A percentile compares a stretch with the other conserved stretches of the same genome.
phyloP scores from a whole-genome alignment of 1,140 invertebrate genomes.

The Drosophila littoralis region DNA sequence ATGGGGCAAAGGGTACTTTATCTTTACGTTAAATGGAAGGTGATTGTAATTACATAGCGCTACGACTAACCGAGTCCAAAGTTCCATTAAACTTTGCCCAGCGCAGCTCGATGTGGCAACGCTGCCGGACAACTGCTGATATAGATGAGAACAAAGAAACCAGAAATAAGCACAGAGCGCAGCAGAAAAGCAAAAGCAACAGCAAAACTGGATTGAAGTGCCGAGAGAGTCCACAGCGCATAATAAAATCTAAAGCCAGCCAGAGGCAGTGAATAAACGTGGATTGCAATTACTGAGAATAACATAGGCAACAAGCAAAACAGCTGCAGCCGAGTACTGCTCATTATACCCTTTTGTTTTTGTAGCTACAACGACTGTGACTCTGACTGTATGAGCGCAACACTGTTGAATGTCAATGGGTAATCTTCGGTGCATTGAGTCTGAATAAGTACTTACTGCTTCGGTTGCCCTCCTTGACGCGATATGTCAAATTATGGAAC shows the following conservation, averaged over 20 bases:
- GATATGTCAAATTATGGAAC: conserved; percentile 93
- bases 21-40: conserved; percentile 14
- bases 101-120: conserved; percentile 48
- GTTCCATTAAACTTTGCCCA: conserved; percentile 31
- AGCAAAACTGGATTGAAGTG: conserved; percentile 55
- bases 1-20: conserved; percentile 15
- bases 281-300: conserved; percentile 10
- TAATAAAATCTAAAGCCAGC: conserved; percentile 25
- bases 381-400: neutral
- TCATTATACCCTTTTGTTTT: conserved; percentile 4
- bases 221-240: conserved; percentile 10
- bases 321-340: neutral
- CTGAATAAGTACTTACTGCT: conserved; percentile 88
- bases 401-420: neutral
- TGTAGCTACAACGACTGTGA: neutral
- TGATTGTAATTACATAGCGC: conserved; percentile 28
- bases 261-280: conserved; percentile 12
- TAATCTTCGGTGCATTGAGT: neutral
- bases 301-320: conserved; percentile 9
- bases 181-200: conserved; percentile 55
- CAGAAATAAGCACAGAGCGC: conserved; percentile 52
- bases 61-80: conserved; percentile 39
- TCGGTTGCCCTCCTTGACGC: conserved; percentile 91
- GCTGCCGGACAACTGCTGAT: conserved; percentile 32
- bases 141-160: conserved; percentile 75